Evolutionary conservation across 2,113 vertebrate species (phyloP).

Genomic region (Eidolon helvum): DNA sequence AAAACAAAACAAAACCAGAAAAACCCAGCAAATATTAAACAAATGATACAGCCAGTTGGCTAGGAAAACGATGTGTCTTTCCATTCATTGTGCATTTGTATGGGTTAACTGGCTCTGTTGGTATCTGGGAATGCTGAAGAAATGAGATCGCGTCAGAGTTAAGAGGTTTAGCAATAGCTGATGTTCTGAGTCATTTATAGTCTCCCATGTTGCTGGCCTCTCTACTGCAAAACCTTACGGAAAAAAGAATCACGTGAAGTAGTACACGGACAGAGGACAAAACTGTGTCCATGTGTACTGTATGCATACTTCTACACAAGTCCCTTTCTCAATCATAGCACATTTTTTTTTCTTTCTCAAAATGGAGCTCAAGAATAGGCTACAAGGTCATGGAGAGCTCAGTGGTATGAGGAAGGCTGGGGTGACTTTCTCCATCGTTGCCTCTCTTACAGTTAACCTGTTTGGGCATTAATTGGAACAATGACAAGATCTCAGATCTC

Average conservation of each 20-base stretch:
- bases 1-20: constrained; percentile 81
- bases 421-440: background rate
- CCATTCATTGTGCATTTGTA: background rate
- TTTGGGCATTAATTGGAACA: background rate
- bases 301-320: background rate
- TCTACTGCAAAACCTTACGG: background rate
- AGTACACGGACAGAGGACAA: background rate
- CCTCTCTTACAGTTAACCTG: background rate
- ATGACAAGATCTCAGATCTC: background rate
- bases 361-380: background rate
- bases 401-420: background rate
- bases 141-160: background rate
- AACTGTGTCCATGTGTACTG: no score
- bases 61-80: constrained; percentile 63
- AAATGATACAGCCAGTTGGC: constrained; percentile 71
- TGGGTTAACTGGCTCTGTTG: background rate
- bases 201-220: background rate
- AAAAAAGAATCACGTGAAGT: background rate
- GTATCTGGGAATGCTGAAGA: background rate
- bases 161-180: background rate
- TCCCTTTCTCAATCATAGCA: background rate
- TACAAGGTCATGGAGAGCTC: background rate
- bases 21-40: constrained; percentile 82
- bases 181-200: background rate
- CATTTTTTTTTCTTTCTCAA: background rate